Evolutionary conservation across 1,140 invertebrate genomes (phyloP), one percentile per base, ranked within the genome.

Genomic region (Trypoxylus dichotomus): DNA sequence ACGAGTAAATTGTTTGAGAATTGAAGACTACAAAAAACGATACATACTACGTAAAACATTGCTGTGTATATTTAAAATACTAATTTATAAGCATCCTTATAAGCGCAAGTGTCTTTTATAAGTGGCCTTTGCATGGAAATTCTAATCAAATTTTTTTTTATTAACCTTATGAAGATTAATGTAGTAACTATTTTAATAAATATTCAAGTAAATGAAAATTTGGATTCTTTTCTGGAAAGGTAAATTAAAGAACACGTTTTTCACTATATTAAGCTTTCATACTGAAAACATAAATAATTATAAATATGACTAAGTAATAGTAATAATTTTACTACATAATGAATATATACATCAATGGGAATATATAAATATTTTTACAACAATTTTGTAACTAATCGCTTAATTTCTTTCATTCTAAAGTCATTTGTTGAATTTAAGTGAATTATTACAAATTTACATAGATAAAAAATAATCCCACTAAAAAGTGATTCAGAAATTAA

Each of bases 351-450:
- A 68, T 21, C 60, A 68, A 68, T 68, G 27, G 47, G 60, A 68
- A 68, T 68, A 68, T 68, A 68, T 27, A 68, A 27, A 68, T 68
- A 27, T 68, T 68, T 68, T 63, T 63, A 63, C 60, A 63, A 68
- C 60, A 68, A 68, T 29, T 24, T 54, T 19, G 3, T 68, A 68
- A 68, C 60, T 68, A 68, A 68, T 24, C 60, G 27, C 15, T 24
- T 68, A 68, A 68, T 25, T 68, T 19, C 60, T 68, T 68, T 27
- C 27, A 24, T 7, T 68, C 27, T 15, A 68, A 68, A 68, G 24
- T 68, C 25, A 24, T 68, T 68, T 68, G 27, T 68, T 24, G 24
- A 68, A 68, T 19, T 68, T 68, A 11, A 47, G 13, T 63, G 60
- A 11, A 63, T 63, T 63, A 0, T 24, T 63, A 3, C 21, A 63